Evolutionary conservation across 2,888 invertebrate species (phyloP), one percentile per base, ranked within the genome.

Genomic region (Dryobotodes eremita): DNA sequence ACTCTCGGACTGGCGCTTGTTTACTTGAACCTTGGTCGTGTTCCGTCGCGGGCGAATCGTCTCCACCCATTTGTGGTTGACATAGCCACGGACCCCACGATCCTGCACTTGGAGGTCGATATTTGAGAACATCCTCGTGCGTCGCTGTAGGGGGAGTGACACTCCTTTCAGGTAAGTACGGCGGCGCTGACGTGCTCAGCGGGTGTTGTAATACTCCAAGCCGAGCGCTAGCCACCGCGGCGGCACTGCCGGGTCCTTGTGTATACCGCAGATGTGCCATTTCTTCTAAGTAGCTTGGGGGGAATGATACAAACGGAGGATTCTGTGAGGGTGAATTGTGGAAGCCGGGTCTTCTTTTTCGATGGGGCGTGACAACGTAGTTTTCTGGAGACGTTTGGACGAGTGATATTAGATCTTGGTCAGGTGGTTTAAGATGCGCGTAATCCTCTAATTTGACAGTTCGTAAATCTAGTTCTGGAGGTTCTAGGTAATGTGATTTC

Each of bases 291-390:
- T 98, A 98, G 87, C 98, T 98, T 76, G 98, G 98, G 88, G 98
- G 98, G 92, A 98, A 98, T 80, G 98, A 98, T 86, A 98, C 98
- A 92, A 98, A 98, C 61, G 98, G 98, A 83, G 98, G 98, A 95
- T 98, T 98, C 92, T 98, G 98, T 84, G 98, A 98, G 36, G 98
- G 98, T 57, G 98, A 98, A 92, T 98, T 98, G 93, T 98, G 98
- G 91, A 99, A 99, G 72, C 98, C 98, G 1, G 98, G 98, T 92
- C 98, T 97, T 93, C 98, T 97, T 95, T 98, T 99, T 89, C 98
- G 97, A 95, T 98, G 98, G 20, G 98, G 98, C 55, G 98, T 98
- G 42, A 99, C 98, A 64, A 98, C 98, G 92, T 98, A 98, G 90
- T 98, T 98, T 93, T 98, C 98, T 0, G 98, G 98, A 78, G 98